Conservation (phyloP, 2,113 vertebrate species). For the Pygoscelis antarcticus region DNA sequence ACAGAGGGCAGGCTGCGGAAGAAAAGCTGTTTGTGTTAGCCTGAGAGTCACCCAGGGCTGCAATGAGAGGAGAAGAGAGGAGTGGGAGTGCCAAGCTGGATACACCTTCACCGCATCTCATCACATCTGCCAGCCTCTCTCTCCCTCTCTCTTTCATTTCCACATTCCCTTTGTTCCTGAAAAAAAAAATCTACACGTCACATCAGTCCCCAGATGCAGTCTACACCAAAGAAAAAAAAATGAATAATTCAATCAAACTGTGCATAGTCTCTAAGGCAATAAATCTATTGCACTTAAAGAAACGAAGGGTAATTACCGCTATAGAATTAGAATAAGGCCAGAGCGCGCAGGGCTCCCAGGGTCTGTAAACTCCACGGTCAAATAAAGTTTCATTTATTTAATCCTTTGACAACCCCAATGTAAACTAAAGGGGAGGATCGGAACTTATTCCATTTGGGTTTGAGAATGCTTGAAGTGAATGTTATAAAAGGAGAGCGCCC, state of each 20-base stretch:
- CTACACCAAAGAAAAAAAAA: slow-evolving; percentile 85
- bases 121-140: slow-evolving; percentile 88
- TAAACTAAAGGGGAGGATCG: slow-evolving; percentile 67
- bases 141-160: slow-evolving; percentile 89
- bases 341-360: slow-evolving; percentile 63
- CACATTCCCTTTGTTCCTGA: slow-evolving; percentile 89
- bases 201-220: slow-evolving; percentile 87
- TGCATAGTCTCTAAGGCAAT: slow-evolving; percentile 85
- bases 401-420: slow-evolving; percentile 69
- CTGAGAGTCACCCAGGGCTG: slow-evolving; percentile 90
- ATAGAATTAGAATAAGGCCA: slow-evolving; percentile 80
- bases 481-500: slow-evolving; percentile 6
- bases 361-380: slow-evolving; percentile 73
- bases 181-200: slow-evolving; percentile 83
- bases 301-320: slow-evolving; percentile 80
- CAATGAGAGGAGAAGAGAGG: slow-evolving; percentile 84
- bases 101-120: slow-evolving; percentile 89
- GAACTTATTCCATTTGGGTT: slow-evolving; percentile 58
- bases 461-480: slow-evolving; percentile 44
- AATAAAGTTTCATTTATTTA: slow-evolving; percentile 81
- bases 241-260: slow-evolving; percentile 89
- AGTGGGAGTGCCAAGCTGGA: slow-evolving; percentile 85
- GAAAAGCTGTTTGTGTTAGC: slow-evolving; percentile 90
- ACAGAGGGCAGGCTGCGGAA: slow-evolving; percentile 90
- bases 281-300: slow-evolving; percentile 83